phyloP scores from a whole-genome alignment of 1,140 invertebrate species.

The Chionoecetes opilio region DNA sequence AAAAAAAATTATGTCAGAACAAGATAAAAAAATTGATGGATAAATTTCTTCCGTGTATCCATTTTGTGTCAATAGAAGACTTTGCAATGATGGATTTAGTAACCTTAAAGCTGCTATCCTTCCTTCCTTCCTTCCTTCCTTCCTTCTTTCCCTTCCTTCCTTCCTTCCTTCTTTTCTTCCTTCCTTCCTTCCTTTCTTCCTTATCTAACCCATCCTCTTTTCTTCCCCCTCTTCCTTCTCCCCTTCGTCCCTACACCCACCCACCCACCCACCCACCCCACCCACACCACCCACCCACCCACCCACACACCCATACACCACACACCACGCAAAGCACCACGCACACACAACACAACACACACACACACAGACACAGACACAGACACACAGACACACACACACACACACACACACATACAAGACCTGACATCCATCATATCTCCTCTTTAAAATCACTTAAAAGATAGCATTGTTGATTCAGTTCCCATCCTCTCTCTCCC shows the following conservation, averaged over 20 bases:
- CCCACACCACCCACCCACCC: no score
- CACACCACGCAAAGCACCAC: no score
- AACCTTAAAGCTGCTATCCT: background rate
- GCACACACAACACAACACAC: background rate
- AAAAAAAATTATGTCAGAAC: background rate
- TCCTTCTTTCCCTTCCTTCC: background rate
- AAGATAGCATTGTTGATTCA: no score
- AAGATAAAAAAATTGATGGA: no score
- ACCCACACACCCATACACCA: no score
- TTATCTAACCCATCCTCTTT: background rate
- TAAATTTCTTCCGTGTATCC: background rate
- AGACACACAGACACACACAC: constrained; percentile 31
- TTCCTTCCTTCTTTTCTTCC: background rate
- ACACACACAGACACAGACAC: background rate
- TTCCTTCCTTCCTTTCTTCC: background rate
- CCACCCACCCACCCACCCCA: no score
- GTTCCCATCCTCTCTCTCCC: no score
- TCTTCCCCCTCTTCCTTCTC: background rate
- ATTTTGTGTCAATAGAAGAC: background rate
- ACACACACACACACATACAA: constrained; percentile 34
- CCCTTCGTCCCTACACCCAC: background rate
- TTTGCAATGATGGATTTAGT: background rate
- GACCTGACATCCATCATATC: background rate
- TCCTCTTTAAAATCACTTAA: no score
- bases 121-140: background rate